These are phyloP conservation scores for Cantharis flavilabris DNA, from an alignment of 2,888 invertebrate genomes.

Conservation along the genomic window DNA sequence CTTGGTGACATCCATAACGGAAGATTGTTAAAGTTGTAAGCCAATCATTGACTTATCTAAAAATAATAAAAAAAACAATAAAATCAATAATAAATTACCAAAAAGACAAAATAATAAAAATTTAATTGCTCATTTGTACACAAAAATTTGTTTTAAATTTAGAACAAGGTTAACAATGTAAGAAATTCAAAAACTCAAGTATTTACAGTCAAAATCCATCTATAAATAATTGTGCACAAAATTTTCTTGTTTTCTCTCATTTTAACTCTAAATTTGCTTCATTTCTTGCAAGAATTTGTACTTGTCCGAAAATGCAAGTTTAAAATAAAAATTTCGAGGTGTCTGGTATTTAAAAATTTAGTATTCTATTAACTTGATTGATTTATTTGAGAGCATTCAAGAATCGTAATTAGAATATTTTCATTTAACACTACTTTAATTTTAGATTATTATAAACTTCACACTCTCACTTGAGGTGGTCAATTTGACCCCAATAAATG, in stretches of 20 bases:
- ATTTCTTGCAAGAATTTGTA: neutral
- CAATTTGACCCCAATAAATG: neutral
- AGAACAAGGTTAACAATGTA: neutral
- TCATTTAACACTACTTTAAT: neutral
- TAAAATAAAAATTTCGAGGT: neutral
- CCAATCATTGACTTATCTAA: constrained; percentile 25
- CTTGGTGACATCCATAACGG: constrained; percentile 57
- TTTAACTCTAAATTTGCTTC: neutral
- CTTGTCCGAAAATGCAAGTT: neutral
- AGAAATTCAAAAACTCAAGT: neutral
- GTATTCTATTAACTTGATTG: neutral
- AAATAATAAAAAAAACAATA: constrained; percentile 10
- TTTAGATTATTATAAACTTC: neutral
- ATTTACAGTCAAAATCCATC: neutral
- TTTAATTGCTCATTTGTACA: neutral
- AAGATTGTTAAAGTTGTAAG: constrained; percentile 8
- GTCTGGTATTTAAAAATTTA: neutral
- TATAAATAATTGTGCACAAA: neutral
- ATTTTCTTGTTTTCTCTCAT: neutral
- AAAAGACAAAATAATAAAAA: neutral
- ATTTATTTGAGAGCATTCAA: neutral
- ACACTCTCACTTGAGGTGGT: neutral
- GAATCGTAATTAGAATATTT: neutral
- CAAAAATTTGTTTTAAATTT: neutral
- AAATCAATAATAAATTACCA: neutral